Percentiles rank a stretch among this genome's conserved stretches.
These are phyloP conservation scores for Aplysia californica DNA, from an alignment of 1,140 invertebrate species.

Conservation along the genomic window DNA sequence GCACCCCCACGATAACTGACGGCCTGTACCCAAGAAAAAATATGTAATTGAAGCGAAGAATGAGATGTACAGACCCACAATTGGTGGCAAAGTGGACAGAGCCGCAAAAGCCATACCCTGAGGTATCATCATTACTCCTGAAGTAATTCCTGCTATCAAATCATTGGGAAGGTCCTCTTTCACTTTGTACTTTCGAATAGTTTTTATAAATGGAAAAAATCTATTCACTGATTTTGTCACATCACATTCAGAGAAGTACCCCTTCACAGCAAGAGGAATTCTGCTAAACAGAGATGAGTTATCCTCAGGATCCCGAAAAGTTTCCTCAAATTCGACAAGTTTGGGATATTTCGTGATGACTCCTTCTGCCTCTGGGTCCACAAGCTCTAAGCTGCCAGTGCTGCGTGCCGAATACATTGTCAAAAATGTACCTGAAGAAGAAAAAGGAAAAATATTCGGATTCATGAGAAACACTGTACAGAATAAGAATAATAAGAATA, in stretches of 20 bases:
- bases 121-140: constrained; percentile 51
- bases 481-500: no score
- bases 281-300: not conserved
- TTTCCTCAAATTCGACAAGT: constrained; percentile 7
- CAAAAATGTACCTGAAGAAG: no score
- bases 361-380: not conserved
- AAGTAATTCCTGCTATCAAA: constrained; percentile 46
- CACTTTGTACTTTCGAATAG: constrained; percentile 26
- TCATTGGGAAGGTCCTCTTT: constrained; percentile 42
- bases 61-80: constrained; percentile 93
- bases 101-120: constrained; percentile 89
- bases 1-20: constrained; percentile 89
- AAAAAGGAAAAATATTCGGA: no score
- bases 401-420: not conserved
- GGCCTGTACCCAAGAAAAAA: constrained; percentile 89
- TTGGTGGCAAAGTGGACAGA: constrained; percentile 85
- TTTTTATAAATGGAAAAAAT: constrained; percentile 9
- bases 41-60: constrained; percentile 94
- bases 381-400: constrained; percentile 6
- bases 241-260: not conserved
- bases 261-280: not conserved
- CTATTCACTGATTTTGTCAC: not conserved
- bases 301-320: not conserved
- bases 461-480: no score
- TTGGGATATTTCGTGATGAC: not conserved